Evolutionary conservation across 2,113 vertebrate species (phyloP).

Genomic region (Eulacestoma nigropectus): DNA sequence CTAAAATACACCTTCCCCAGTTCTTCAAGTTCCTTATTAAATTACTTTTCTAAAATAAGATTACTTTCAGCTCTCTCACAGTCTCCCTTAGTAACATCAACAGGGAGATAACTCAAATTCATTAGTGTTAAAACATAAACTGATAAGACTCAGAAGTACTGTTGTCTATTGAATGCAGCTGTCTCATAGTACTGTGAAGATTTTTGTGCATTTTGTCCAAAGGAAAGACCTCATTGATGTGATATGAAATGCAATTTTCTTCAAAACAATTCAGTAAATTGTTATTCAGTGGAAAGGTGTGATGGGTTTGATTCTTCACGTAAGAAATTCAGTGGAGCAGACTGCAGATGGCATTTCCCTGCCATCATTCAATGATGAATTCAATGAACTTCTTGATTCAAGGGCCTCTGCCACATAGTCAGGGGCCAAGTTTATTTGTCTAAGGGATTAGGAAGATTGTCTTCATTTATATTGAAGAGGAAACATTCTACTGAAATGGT

Average conservation of each 20-base stretch:
- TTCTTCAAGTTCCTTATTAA: neutral
- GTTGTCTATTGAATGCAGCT: neutral
- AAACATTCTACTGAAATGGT: neutral
- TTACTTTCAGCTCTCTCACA: neutral
- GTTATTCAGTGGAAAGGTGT: neutral
- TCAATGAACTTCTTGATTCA: neutral
- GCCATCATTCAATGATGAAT: neutral
- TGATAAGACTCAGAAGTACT: neutral
- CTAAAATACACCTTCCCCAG: neutral
- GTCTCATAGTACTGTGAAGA: neutral
- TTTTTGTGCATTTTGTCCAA: neutral
- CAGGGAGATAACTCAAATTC: neutral
- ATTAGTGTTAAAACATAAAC: neutral
- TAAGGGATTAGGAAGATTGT: neutral
- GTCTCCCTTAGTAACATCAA: neutral
- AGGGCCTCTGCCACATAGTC: neutral
- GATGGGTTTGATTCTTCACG: neutral
- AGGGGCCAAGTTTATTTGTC: neutral
- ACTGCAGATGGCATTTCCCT: neutral
- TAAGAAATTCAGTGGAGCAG: neutral
- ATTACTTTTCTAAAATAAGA: neutral
- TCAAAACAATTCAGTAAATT: neutral
- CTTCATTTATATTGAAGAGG: accelerated
- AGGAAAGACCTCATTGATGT: neutral
- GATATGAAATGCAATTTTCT: neutral